These are phyloP conservation scores for Macroglossus sobrinus DNA, from an alignment of 2,113 vertebrate genomes.

Conservation along the genomic window DNA sequence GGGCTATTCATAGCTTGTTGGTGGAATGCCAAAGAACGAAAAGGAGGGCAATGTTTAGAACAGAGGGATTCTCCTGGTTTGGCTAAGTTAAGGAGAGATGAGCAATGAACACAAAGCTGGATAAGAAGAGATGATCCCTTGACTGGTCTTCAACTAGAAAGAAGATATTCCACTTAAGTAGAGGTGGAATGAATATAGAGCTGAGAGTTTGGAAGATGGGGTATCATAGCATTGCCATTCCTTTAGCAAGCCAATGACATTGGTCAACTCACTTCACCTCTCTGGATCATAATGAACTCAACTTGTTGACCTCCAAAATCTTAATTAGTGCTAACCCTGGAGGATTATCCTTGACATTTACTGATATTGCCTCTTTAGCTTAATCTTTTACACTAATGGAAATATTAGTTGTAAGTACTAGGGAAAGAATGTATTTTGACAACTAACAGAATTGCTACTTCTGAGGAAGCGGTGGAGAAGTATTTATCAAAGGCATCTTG, in stretches of 20 bases:
- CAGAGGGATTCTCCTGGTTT: neutral
- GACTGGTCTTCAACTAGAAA: neutral
- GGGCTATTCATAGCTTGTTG: accelerated
- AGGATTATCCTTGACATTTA: neutral
- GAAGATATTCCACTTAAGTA: neutral
- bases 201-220: neutral
- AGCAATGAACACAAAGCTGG: neutral
- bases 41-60: neutral
- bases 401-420: conserved; percentile 29
- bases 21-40: neutral
- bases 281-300: neutral
- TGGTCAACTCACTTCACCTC: neutral
- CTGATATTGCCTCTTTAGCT: neutral
- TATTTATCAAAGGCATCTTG: conserved; percentile 46
- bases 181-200: neutral
- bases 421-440: neutral
- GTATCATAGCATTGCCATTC: neutral
- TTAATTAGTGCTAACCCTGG: neutral
- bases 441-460: conserved; percentile 24
- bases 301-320: neutral
- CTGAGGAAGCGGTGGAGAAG: neutral
- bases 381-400: conserved; percentile 35
- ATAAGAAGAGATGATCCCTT: neutral
- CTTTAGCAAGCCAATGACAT: neutral
- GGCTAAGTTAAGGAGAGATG: neutral